Evolutionary conservation across 2,888 invertebrate genomes (phyloP), one percentile per base, ranked within the genome.

Genomic region (Aphodius granarius): DNA sequence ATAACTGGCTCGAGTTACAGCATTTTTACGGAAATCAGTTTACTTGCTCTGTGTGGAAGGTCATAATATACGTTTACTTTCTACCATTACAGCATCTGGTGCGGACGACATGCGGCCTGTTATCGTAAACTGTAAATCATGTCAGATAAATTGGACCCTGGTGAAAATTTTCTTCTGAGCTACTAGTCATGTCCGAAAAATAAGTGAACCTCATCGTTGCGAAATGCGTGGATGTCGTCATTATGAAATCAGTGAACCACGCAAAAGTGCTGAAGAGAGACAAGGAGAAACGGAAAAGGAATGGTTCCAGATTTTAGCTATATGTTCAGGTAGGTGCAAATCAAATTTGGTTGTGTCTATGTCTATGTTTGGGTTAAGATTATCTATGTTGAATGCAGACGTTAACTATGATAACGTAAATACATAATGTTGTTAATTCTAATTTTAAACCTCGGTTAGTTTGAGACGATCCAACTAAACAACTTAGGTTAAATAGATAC

Each of bases 231-330:
- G 18, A 65, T 65, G 19, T 17, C 65, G 19, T 18, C 68, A 68
- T 5, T 5, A 19, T 68, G 20, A 68, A 6, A 15, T 9, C 4
- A 68, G n/a, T 20, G 68, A 68, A 1, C 20, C n/a, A 21, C 68
- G 1, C 65, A 6, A 1, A 68, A 18, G 20, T 43, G 43, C 43
- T 43, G 43, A 43, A 43, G 43, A 13, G 13, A 43, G 13, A 9
- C 2, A 6, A 43, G 43, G 13, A 43, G 43, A 43, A 43, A 43
- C 6, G 6, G 43, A 43, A 43, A 72, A 20, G 18, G 75, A 75
- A 72, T 76, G 76, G 76, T 73, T 70, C 17, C 76, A 78, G 71
- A 73, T 75, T 62, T 62, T 76, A 15, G 77, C 74, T 5, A 73
- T 75, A 13, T 66, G 73, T 63, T 23, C 73, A 17, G 75, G 78